Percentiles rank a stretch among this genome's conserved stretches.
Conservation (phyloP, 2,888 invertebrate genomes). For the Mycalesis mineus region DNA sequence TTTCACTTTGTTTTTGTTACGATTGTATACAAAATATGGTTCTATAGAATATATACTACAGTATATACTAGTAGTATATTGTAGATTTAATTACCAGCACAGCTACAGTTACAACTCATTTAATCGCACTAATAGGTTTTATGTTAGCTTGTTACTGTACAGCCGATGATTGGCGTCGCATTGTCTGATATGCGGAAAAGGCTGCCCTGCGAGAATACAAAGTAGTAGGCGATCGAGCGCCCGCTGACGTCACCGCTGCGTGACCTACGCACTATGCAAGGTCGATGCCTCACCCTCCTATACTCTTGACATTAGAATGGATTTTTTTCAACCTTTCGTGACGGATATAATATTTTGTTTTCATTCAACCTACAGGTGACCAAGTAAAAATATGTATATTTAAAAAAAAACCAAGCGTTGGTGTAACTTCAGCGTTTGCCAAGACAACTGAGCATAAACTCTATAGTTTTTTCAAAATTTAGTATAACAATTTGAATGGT, state of each 20-base stretch:
- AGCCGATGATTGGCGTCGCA: conserved; percentile 32
- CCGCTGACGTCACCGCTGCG: conserved; percentile 57
- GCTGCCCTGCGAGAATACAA: conserved; percentile 14
- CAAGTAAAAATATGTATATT: too few relatives aligned
- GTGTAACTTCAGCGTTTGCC: too few relatives aligned
- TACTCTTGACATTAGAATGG: conserved; percentile 56
- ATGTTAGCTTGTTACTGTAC: conserved; percentile 22
- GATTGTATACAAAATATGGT: too few relatives aligned
- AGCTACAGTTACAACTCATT: too few relatives aligned
- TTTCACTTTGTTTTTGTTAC: too few relatives aligned
- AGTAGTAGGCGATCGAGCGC: conserved; percentile 34
- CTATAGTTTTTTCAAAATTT: too few relatives aligned
- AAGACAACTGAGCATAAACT: too few relatives aligned
- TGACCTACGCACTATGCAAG: conserved; percentile 53
- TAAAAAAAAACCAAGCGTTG: too few relatives aligned
- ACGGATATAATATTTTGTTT: background rate
- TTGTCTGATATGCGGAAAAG: conserved; percentile 44
- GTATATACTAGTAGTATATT: too few relatives aligned
- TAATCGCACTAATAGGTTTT: conserved; percentile 6
- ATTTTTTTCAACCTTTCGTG: conserved; percentile 5
- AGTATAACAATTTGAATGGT: too few relatives aligned
- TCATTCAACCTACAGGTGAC: background rate
- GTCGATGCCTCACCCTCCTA: conserved; percentile 54
- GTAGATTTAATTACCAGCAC: too few relatives aligned
- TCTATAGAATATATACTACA: too few relatives aligned